These are phyloP conservation scores for Harpagifer antarcticus DNA, from an alignment of 2,797 vertebrate genomes.

Conservation along the genomic window DNA sequence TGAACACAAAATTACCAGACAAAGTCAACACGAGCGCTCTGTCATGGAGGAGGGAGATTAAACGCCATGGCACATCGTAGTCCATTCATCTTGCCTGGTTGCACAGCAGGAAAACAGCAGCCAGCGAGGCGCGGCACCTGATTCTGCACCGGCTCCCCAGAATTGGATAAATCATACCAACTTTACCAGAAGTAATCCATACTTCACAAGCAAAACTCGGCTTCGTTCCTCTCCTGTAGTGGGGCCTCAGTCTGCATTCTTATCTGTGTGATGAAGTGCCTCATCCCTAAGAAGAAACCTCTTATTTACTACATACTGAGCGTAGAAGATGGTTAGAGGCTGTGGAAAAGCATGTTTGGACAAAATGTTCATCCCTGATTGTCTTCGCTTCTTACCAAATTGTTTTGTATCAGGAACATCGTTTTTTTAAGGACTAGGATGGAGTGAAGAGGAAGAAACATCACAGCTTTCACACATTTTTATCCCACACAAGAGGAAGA, in stretches of 20 bases:
- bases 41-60: constrained; percentile 52
- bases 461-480: no score
- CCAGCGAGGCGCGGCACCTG: constrained; percentile 11
- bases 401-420: not conserved
- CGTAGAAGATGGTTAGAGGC: constrained; percentile 22
- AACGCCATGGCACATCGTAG: constrained; percentile 43
- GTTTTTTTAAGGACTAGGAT: not conserved
- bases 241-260: constrained; percentile 50
- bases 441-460: not conserved
- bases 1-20: constrained; percentile 33
- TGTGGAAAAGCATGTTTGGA: constrained; percentile 34
- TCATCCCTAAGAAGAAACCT: constrained; percentile 40
- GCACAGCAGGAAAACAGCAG: constrained; percentile 52
- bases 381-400: not conserved
- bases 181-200: constrained; percentile 77
- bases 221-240: constrained; percentile 40
- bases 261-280: constrained; percentile 73
- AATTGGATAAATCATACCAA: constrained; percentile 71
- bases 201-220: constrained; percentile 55
- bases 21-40: constrained; percentile 36
- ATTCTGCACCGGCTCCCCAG: constrained; percentile 33
- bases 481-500: no score
- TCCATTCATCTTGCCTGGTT: constrained; percentile 67
- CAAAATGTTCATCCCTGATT: constrained; percentile 29
- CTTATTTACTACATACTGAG: constrained; percentile 46